These are phyloP conservation scores for Musca domestica DNA, from an alignment of 1,140 invertebrate species.

Conservation along the genomic window DNA sequence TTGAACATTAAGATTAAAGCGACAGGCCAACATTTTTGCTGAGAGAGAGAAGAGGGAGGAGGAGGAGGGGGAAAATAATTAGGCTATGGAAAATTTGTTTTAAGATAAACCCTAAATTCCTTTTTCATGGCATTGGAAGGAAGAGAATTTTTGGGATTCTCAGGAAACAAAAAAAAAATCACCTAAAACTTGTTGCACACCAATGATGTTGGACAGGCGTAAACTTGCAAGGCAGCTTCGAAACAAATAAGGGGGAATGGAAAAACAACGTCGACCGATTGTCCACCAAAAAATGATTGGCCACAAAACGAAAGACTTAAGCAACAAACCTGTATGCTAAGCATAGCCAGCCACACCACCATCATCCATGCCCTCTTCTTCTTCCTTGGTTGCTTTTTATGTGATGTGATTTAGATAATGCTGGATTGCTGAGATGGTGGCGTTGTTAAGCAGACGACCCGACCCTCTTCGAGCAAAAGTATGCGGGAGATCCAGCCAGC, in stretches of 20 bases:
- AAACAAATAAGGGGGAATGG: constrained; percentile 25
- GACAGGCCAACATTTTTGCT: background rate
- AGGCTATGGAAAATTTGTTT: background rate
- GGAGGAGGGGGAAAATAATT: background rate
- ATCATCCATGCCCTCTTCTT: too few relatives aligned
- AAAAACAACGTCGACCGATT: constrained; percentile 25
- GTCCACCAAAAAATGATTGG: background rate
- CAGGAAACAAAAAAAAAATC: constrained; percentile 45
- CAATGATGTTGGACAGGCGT: constrained; percentile 32
- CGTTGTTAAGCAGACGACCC: too few relatives aligned
- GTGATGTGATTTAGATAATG: too few relatives aligned
- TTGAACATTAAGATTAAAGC: background rate
- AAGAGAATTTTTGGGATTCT: background rate
- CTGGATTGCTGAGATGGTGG: too few relatives aligned
- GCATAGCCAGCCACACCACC: background rate
- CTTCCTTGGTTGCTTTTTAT: too few relatives aligned
- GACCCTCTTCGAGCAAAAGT: background rate
- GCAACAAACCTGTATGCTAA: constrained; percentile 20
- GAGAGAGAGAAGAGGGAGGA: background rate
- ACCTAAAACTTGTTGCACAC: constrained; percentile 26
- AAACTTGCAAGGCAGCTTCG: constrained; percentile 42
- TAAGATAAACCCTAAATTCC: constrained; percentile 28
- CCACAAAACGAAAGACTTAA: constrained; percentile 26
- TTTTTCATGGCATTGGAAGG: constrained; percentile 34
- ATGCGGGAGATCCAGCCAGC: constrained; percentile 10